These are phyloP conservation scores for Enteromius viviparus DNA, from an alignment of 2,797 vertebrate genomes.

Conservation along the genomic window DNA sequence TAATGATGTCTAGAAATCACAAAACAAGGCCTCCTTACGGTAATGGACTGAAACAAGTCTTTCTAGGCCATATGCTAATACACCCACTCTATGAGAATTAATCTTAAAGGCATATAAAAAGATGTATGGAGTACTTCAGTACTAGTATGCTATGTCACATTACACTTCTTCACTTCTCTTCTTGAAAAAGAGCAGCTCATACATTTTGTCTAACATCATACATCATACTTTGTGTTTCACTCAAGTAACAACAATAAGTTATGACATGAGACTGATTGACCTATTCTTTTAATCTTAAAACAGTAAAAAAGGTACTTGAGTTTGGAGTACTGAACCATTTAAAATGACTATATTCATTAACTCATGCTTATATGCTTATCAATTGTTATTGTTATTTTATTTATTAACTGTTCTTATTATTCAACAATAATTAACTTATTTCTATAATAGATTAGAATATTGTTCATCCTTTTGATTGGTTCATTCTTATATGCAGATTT, in stretches of 20 bases:
- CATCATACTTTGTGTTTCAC: not conserved
- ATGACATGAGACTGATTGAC: not conserved
- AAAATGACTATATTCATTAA: too few species aligned
- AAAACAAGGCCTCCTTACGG: not conserved
- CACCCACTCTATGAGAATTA: not conserved
- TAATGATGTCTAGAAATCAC: not conserved
- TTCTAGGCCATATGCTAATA: constrained; percentile 8
- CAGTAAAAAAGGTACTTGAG: not conserved
- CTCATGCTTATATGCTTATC: too few species aligned
- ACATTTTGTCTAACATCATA: too few species aligned
- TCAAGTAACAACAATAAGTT: not conserved
- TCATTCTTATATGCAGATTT: not conserved
- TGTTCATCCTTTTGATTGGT: too few species aligned
- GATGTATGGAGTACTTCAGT: not conserved
- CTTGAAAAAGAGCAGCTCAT: not conserved
- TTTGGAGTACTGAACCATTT: too few species aligned
- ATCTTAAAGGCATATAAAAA: not conserved
- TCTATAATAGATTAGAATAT: too few species aligned
- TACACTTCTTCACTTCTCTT: not conserved
- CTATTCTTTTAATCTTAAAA: constrained; percentile 45
- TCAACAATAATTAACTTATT: too few species aligned
- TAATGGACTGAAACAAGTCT: not conserved
- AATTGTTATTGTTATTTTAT: too few species aligned
- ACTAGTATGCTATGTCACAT: not conserved
- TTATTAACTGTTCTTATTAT: too few species aligned